Conservation (phyloP, 2,888 invertebrate genomes). For the Ichneumon xanthorius region DNA sequence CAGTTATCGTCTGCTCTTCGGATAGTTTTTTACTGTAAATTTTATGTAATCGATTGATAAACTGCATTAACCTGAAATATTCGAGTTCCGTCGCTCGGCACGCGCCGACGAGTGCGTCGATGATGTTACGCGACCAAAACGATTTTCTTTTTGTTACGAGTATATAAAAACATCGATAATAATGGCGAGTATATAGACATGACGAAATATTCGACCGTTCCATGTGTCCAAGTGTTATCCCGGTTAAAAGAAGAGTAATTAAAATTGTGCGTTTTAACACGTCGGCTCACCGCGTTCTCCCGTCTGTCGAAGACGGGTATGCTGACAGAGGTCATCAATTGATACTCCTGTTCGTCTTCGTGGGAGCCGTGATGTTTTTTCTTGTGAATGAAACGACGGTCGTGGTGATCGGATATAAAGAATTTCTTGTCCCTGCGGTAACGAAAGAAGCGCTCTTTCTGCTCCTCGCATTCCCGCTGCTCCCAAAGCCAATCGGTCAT, state of each 20-base stretch:
- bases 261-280: neutral
- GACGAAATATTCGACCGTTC: constrained; percentile 31
- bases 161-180: constrained; percentile 19
- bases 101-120: constrained; percentile 8
- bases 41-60: neutral
- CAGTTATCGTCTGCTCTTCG: constrained; percentile 1
- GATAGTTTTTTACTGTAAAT: constrained; percentile 2
- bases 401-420: constrained; percentile 89
- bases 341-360: constrained; percentile 88
- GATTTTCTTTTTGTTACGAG: neutral
- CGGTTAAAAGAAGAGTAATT: constrained; percentile 4
- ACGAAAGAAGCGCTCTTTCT: constrained; percentile 90
- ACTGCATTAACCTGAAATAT: constrained; percentile 28
- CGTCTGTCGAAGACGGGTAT: constrained; percentile 96
- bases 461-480: constrained; percentile 92
- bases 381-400: constrained; percentile 87
- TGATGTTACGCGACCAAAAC: constrained; percentile 27
- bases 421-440: constrained; percentile 88
- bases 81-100: neutral
- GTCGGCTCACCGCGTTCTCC: constrained; percentile 91
- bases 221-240: constrained; percentile 43
- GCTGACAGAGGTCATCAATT: constrained; percentile 96
- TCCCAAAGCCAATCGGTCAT: constrained; percentile 97
- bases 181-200: constrained; percentile 18
- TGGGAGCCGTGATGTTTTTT: constrained; percentile 87